Base-by-base conservation (phyloP, 1,140 invertebrate species). In the Atta colombica region DNA sequence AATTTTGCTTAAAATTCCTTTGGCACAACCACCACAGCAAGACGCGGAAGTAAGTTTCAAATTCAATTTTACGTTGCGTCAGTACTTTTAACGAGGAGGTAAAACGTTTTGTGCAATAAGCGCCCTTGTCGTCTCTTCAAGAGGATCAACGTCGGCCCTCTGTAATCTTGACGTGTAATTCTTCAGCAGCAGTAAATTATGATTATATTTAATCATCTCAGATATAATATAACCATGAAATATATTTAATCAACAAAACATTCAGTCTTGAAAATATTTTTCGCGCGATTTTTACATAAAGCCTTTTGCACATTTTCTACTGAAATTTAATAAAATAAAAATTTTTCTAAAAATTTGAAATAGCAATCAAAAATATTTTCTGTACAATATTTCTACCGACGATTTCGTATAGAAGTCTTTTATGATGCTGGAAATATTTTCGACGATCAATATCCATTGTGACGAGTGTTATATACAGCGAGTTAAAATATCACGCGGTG, bases 21-120 rank as follows among this genome's bases (percentile, higher is more conserved):
- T 71, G 78, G 51, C 18, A n/a, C 66, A 16, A 60, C 78, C 78
- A 12, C 66, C 35, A 58, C 60, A 21, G 78, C 51, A 85, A 77
- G 71, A 75, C 71, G 28, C 10, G 77, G 71, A 77, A 74, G 71
- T 39, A 85, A 85, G 55, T 85, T 85, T 75, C 68, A 77, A 77
- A 85, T 85, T 85, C 71, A 85, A 85, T 85, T 85, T 85, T 63
- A 35, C 45, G 81, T 85, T 77, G 18, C 39, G 49, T 85, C 72
- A 77, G 72, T 74, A 74, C 81, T 74, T 77, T 81, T 81, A 81
- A 81, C 78, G 35, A 81, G 78, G 78, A 71, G 31, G n/a, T 81
- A 81, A 81, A 81, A 71, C 66, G 66, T 81, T 81, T 81, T 81
- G 78, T 28, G 53, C 78, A 81, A 81, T 81, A 81, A 81, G 45